Base-by-base conservation (phyloP, 2,113 vertebrate species). In the Chloroceryle aenea region DNA sequence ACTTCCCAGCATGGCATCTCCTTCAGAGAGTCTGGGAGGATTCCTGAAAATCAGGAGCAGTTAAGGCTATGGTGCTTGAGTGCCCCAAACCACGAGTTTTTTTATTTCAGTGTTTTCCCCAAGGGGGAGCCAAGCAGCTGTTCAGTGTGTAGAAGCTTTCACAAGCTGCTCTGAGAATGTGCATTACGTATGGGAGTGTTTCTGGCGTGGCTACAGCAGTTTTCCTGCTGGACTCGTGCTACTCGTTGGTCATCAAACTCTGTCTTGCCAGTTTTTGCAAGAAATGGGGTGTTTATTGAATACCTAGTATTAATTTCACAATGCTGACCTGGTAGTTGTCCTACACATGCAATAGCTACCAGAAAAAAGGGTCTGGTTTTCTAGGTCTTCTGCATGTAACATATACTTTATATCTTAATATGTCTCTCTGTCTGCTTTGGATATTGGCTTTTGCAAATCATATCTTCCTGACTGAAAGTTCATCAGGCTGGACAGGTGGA, bases 81-180 rank as follows among this genome's bases (percentile, higher is more conserved):
- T 81, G 50, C 22, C 17, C 72, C 15, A 62, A 71, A 45, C 36
- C 45, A 43, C 25, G 45, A 42, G 50, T 62, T 75, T 69, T 43
- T 87, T 73, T 69, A 62, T 71, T 83, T 83, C 75, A 71, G 32
- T 76, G 55, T 91, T 96, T 90, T 80, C 85, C 85, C 91, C 91
- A 79, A 93, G 93, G 85, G 91, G 89, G 93, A 96, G 91, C 78
- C 89, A 94, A 69, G 89, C 71, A 89, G 77, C 84, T 62, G 77
- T 68, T 87, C 53, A 5, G 40, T 2, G 8, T 1, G 0, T 25
- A 62, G 59, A 42, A 85, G 58, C 77, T 47, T 66, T 12, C 3
- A 5, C 53, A 48, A 58, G 80, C 84, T 89, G 43, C 71, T 84
- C 68, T 89, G 73, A 63, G 55, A 67, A 59, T 6, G 9, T 32